Base-by-base conservation (phyloP, 2,888 invertebrate genomes). In the Drosophila tanythrix region DNA sequence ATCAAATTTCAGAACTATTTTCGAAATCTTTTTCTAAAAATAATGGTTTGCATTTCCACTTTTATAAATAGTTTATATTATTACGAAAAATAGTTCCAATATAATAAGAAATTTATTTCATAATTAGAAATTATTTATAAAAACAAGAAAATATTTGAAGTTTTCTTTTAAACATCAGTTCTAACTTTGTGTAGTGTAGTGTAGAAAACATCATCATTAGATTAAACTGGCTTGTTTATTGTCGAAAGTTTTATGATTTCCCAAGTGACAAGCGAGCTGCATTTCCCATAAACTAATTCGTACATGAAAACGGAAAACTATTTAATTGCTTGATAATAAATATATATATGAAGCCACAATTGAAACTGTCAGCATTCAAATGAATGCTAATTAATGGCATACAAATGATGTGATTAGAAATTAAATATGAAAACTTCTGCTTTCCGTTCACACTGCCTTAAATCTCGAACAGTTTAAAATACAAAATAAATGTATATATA, bases 401-500 rank as follows among this genome's bases (percentile, higher is more conserved):
- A 31, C 36, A 11, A 35, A 25, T 5, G 11, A 25, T 2, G 13
- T 25, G 21, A 10, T 3, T 46, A 36, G 35, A 18, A 13, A 29
- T 33, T 27, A 33, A 38, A 56, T n/a, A 15, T 36, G 5, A 25
- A 43, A 11, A 13, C 29, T 50, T 15, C 21, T 6, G 6, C 1
- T 3, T 18, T 13, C n/a, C 11, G 21, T 2, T 31, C 1, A 1
- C 10, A 6, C 36, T 56, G n/a, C 21, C 10, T 35, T 25, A 13
- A 48, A 56, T 68, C 61, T 66, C 48, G 66, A 21, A 48, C 18
- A 56, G 40, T 65, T 77, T 46, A 69, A 74, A 18, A 40, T 38
- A 33, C 21, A 29, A 66, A 78, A 81, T 72, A 53, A 70, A 46
- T 75, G 55, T 33, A 29, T 38, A 15, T 15, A 43, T 72, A 62